Percentiles rank a stretch among this genome's conserved stretches.
These are phyloP conservation scores for Eurypyga helias DNA, from an alignment of 2,113 vertebrate species.

Conservation along the genomic window DNA sequence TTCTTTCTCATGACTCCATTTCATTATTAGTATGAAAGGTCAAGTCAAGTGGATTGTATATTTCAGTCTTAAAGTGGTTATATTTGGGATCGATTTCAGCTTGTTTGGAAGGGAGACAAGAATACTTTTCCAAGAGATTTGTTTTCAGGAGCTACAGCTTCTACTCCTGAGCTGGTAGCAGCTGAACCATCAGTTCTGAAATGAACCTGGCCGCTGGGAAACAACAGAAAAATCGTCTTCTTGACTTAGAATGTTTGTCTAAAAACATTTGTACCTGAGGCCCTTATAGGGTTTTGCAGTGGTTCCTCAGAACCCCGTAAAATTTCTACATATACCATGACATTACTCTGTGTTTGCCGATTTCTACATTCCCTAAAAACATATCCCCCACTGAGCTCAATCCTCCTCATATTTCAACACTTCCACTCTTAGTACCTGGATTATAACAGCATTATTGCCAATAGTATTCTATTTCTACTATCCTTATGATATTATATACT, in stretches of 20 bases:
- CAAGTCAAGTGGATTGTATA: background rate
- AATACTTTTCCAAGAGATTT: background rate
- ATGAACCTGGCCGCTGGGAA: background rate
- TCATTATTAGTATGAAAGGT: slow-evolving; percentile 19
- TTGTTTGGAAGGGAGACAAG: background rate
- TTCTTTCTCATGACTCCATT: slow-evolving; percentile 25
- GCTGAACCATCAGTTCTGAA: background rate
- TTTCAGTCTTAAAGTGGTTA: background rate
- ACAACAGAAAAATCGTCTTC: background rate
- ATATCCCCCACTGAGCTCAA: background rate
- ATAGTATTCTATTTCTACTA: background rate
- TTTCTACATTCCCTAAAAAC: background rate
- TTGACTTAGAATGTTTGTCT: background rate
- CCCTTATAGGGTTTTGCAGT: background rate
- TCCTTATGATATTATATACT: background rate
- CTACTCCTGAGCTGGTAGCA: background rate
- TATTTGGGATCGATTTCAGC: background rate
- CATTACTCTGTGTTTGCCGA: background rate
- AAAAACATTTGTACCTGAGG: background rate
- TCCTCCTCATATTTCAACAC: background rate
- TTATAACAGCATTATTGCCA: background rate
- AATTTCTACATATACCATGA: background rate
- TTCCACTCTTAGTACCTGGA: background rate
- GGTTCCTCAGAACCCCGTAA: background rate
- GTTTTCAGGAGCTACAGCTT: background rate